Evolutionary conservation across 2,888 invertebrate genomes (phyloP), one percentile per base, ranked within the genome.

Genomic region (Maniola hyperantus): DNA sequence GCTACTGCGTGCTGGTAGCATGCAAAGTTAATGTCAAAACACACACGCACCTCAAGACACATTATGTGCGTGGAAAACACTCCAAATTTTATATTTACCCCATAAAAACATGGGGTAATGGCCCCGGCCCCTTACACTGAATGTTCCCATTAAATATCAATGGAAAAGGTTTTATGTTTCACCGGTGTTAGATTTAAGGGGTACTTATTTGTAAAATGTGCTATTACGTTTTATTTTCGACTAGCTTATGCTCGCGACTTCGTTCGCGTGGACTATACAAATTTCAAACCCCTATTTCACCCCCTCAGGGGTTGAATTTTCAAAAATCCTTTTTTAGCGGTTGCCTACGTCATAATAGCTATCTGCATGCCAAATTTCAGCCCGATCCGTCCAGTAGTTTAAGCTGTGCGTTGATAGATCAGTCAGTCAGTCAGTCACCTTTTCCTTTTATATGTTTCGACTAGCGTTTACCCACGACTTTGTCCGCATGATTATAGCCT

Each of bases 11-110:
- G 26, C 1, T 2, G 15, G 36, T 55, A 55, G 36, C 36, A 36
- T 36, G 55, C 18, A 36, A 55, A 55, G 55, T 36, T 36, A 55
- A 55, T 36, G 55, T 55, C 55, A 18, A 6, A 8, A 55, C 36
- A 36, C 55, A 36, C 55, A 55, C 55, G 55, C 55, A 18, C 36
- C 26, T 48, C 8, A 11, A 51, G 50, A 20, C 50, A 26, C 50
- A 46, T 46, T 20, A 26, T 46, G 33, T 46, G 59, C 59, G 26
- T 44, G 26, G 46, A 20, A 33, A 59, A 44, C 59, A 59, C 46
- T 59, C 46, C 18, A 15, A 46, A 46, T 59, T 33, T 59, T 44
- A 59, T 59, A 44, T 59, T 36, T 57, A 26, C 50, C 20, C 34
- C 55, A 55, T 36, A 55, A 55, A 36, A 55, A 34, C 36, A 55